Percentiles rank a stretch among this genome's conserved stretches.
Conservation (phyloP, 2,113 vertebrate genomes). For the Spilogale gracilis region DNA sequence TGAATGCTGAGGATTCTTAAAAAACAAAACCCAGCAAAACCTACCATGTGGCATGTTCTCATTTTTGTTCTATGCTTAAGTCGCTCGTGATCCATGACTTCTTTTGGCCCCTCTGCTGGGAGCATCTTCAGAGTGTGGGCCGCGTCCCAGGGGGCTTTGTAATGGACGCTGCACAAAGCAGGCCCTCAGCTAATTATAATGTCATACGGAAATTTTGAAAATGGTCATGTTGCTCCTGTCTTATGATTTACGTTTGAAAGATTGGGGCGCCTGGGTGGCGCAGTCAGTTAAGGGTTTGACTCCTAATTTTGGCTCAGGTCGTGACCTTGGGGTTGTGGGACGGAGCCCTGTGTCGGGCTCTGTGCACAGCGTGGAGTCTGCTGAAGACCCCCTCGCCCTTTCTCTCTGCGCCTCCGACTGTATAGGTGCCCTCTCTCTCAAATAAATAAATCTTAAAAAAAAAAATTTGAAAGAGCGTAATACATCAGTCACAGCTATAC, state of each 20-base stretch:
- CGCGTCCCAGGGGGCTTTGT: neutral
- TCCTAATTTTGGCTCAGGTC: neutral
- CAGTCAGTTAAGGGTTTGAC: neutral
- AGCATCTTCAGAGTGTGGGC: neutral
- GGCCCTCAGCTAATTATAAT: neutral
- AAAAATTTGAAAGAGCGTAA: neutral
- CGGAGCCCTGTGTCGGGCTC: neutral
- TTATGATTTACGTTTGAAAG: neutral
- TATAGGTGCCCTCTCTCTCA: neutral
- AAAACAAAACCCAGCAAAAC: neutral
- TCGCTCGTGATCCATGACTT: neutral
- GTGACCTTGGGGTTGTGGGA: fast-evolving
- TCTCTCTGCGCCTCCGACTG: neutral
- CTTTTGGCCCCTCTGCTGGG: neutral
- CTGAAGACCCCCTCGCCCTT: neutral
- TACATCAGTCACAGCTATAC: neutral
- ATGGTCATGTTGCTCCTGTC: neutral
- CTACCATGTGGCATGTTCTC: neutral
- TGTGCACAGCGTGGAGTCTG: neutral
- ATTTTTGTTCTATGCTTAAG: neutral
- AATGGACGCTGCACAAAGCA: neutral
- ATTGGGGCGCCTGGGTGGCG: neutral
- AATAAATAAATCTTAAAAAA: neutral
- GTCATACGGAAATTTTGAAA: neutral
- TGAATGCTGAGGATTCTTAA: neutral